Evolutionary conservation across 2,113 vertebrate genomes (phyloP), one percentile per base, ranked within the genome.

Genomic region (Psephotus haematonotus): DNA sequence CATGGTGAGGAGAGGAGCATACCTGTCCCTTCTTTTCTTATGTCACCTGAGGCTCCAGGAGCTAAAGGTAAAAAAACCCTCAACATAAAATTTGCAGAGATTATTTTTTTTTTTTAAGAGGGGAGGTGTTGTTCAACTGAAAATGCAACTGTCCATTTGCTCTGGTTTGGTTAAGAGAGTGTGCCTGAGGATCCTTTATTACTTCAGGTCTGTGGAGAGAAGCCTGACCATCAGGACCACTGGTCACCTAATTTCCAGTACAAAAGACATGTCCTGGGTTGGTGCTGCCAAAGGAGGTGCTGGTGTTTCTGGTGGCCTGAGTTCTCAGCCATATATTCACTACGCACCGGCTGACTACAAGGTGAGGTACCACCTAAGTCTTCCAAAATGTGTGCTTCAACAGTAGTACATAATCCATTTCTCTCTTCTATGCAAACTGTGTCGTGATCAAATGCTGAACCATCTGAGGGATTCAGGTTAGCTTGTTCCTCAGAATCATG

Each of bases 101-200:
- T 35, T 11, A 37, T 9, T 37, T 37, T 11, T 25, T 75, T 92
- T 88, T 86, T 88, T 86, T 33, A 86, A 69, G 33, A 25, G 9
- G 7, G 4, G 15, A 28, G 6, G 11, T 72, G n/a, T 49, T 33
- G 64, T 49, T 29, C 33, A 39, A 10, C 20, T 64, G 44, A 60
- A 90, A 85, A 64, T 25, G 28, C 17, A 83, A 14, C 28, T 49
- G 11, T 3, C 35, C 0, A 0, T 55, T 63, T 77, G 10, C 22
- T 85, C 43, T 3, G 35, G 25, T 97, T 63, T 86, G 17, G 93
- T 93, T 82, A 92, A 98, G 98, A 28, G 39, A 29, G 47, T 86
- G 59, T 98, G 97, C 70, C 94, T 99, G 64, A 98, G 97, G 44
- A 93, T 98, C 84, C 95, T 98, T 64, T 98, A 98, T 95, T 98